Conservation (phyloP, 2,113 vertebrate genomes). For the Otolemur garnettii region DNA sequence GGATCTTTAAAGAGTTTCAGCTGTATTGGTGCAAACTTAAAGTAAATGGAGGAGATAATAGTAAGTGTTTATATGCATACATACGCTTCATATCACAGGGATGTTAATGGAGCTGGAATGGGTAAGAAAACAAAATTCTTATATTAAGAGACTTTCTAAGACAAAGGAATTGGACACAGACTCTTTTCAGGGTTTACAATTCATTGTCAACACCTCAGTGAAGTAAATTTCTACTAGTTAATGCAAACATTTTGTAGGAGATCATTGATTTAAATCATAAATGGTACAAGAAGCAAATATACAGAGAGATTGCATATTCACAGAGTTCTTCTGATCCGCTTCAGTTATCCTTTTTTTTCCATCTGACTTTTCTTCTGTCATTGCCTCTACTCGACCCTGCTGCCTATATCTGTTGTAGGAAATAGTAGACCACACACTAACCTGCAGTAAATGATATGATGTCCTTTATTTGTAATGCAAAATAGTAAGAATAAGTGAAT, state of each 20-base stretch:
- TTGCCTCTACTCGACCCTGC: not conserved
- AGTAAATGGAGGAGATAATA: slow-evolving; percentile 18
- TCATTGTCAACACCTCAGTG: not conserved
- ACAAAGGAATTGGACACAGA: not conserved
- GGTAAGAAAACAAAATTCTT: not conserved
- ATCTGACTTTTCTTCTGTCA: not conserved
- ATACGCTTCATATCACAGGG: not conserved
- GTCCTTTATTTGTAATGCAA: not conserved
- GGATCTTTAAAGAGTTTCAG: slow-evolving; percentile 29
- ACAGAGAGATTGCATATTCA: not conserved
- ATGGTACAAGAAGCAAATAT: not conserved
- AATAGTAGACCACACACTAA: not conserved
- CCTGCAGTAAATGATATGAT: not conserved
- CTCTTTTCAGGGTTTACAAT: not conserved
- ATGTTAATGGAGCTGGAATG: not conserved
- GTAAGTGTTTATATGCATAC: not conserved
- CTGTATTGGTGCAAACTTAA: slow-evolving; percentile 35
- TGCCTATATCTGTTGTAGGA: not conserved
- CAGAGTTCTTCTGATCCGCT: not conserved
- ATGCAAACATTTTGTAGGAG: not conserved
- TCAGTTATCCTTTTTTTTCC: not conserved
- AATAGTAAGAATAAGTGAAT: not conserved
- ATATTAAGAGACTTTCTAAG: not conserved
- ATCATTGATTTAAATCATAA: slow-evolving; percentile 4
- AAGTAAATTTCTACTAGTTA: not conserved